Percentiles rank a stretch among this genome's conserved stretches.
phyloP scores from a whole-genome alignment of 2,113 vertebrate genomes.

The Baryphthengus martii region DNA sequence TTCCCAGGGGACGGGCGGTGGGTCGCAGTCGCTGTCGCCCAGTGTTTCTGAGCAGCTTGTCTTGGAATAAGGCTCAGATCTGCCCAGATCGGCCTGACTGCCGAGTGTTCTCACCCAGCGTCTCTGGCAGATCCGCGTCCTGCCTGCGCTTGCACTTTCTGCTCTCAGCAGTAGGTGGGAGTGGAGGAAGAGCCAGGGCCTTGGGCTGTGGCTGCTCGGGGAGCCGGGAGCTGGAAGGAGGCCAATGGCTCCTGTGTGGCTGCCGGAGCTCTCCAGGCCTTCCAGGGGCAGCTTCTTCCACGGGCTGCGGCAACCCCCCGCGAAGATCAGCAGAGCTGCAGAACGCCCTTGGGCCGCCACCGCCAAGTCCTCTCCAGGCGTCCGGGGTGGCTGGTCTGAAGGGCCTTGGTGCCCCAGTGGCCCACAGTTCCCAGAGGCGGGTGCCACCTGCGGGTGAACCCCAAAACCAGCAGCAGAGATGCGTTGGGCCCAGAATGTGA shows the following conservation, averaged over 20 bases:
- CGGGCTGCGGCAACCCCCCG: not conserved
- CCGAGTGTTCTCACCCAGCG: accelerated
- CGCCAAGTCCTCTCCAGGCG: too few species aligned
- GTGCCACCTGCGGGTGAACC: not conserved
- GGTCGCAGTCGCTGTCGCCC: not conserved
- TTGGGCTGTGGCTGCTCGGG: accelerated
- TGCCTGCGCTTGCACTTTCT: not conserved
- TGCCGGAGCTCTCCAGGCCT: not conserved
- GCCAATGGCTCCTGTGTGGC: not conserved
- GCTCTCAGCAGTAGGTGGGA: not conserved
- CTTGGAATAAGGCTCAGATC: not conserved
- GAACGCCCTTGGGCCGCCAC: too few species aligned
- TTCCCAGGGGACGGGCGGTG: not conserved
- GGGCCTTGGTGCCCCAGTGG: accelerated
- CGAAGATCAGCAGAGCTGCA: not conserved
- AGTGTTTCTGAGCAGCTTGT: too few species aligned
- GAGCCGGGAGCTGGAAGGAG: not conserved
- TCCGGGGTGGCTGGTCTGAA: not conserved
- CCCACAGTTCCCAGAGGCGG: accelerated
- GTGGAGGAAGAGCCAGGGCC: not conserved
- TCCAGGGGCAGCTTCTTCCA: not conserved
- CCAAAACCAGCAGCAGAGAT: not conserved
- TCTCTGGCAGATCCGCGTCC: not conserved
- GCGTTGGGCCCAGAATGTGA: accelerated
- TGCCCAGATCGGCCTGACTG: accelerated